These are phyloP conservation scores for Leucopsar rothschildi DNA, from an alignment of 2,113 vertebrate genomes.

Conservation along the genomic window DNA sequence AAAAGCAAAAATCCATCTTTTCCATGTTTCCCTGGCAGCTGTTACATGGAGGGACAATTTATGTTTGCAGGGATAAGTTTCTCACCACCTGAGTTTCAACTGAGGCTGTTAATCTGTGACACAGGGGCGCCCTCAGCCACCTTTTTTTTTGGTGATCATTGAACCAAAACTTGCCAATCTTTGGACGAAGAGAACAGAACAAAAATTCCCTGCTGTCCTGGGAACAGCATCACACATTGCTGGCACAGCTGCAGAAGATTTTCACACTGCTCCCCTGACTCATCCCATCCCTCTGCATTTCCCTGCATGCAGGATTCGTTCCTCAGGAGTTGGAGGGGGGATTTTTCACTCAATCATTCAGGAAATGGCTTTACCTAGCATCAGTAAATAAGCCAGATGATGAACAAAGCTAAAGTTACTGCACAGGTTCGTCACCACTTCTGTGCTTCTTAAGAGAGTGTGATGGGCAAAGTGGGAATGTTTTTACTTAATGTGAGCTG, in stretches of 20 bases:
- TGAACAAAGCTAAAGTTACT: neutral
- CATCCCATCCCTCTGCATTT: neutral
- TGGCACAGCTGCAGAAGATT: neutral
- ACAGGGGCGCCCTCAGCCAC: neutral
- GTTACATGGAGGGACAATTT: neutral
- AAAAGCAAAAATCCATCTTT: neutral
- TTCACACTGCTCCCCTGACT: neutral
- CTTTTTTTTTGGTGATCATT: neutral
- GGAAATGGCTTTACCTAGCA: constrained; percentile 10
- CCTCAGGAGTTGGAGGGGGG: neutral
- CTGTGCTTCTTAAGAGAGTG: neutral
- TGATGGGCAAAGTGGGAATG: constrained; percentile 40
- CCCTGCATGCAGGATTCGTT: neutral
- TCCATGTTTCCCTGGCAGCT: neutral
- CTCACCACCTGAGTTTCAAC: neutral
- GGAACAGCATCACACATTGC: neutral
- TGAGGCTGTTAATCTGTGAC: neutral
- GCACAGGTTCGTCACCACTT: neutral
- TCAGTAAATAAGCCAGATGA: constrained; percentile 23
- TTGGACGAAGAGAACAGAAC: neutral
- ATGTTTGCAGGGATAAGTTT: neutral
- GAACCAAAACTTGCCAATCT: neutral
- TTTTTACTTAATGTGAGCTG: constrained; percentile 45
- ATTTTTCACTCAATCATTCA: constrained; percentile 8
- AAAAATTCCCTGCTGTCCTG: neutral